Evolutionary conservation across 2,797 vertebrate genomes (phyloP).

Genomic region (Micromesistius poutassou): DNA sequence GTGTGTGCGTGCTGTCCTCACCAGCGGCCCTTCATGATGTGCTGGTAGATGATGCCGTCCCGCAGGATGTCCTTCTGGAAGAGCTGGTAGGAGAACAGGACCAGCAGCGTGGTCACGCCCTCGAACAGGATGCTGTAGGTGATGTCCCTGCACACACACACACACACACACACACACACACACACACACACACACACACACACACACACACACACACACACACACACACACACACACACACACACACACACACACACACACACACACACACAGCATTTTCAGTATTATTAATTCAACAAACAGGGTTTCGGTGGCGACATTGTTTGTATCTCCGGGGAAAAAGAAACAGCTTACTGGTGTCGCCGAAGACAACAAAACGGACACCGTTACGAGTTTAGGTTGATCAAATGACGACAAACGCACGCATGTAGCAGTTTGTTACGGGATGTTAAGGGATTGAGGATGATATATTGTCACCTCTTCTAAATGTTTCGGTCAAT

Average conservation of each 20-base stretch:
- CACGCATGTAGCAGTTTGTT: no score
- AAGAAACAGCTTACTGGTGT: no score
- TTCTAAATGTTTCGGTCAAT: no score
- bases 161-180: neutral
- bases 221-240: constrained; percentile 10
- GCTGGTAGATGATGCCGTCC: constrained; percentile 84
- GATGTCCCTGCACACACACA: constrained; percentile 79
- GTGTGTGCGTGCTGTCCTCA: constrained; percentile 62
- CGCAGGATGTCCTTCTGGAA: constrained; percentile 92
- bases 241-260: constrained; percentile 11
- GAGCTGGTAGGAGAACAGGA: constrained; percentile 95
- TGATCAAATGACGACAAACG: no score
- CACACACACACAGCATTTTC: neutral
- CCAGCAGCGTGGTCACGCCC: constrained; percentile 88
- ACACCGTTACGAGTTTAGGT: no score
- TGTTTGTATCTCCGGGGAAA: no score
- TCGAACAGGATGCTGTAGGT: constrained; percentile 95
- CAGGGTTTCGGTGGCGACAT: no score
- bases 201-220: constrained; percentile 17
- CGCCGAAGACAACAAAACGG: no score
- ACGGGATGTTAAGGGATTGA: no score
- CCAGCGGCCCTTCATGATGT: constrained; percentile 91
- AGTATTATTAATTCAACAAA: no score
- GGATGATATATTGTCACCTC: no score
- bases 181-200: constrained; percentile 6